A percentile compares a stretch with the other conserved stretches of the same genome.
phyloP scores from a whole-genome alignment of 2,888 invertebrate genomes.

The Tipula confusa region DNA sequence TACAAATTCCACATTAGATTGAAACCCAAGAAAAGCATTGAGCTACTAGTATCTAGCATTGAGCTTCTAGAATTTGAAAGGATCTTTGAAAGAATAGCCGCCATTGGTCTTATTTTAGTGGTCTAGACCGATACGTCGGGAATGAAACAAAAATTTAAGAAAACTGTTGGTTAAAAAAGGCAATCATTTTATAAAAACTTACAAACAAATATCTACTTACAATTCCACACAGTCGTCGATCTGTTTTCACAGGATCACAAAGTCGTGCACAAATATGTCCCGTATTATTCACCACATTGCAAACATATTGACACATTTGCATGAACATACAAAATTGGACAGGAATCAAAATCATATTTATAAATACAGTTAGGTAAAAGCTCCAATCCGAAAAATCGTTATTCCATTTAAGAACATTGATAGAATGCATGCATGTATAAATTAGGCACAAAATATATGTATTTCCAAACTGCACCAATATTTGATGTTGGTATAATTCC shows the following conservation, averaged over 20 bases:
- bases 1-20: too few relatives aligned
- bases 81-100: too few relatives aligned
- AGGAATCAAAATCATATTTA: background rate
- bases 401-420: background rate
- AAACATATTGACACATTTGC: background rate
- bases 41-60: too few relatives aligned
- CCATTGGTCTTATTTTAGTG: too few relatives aligned
- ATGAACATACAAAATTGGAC: background rate
- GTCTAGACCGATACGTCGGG: too few relatives aligned
- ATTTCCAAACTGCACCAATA: background rate
- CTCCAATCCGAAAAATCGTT: background rate
- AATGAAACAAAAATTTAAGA: too few relatives aligned
- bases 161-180: too few relatives aligned
- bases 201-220: too few relatives aligned
- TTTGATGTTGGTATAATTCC: background rate
- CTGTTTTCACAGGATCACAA: background rate
- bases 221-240: background rate
- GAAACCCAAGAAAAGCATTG: too few relatives aligned
- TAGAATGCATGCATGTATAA: background rate
- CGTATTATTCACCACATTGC: background rate
- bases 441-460: background rate
- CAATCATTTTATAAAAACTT: too few relatives aligned
- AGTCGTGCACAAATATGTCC: background rate
- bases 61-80: too few relatives aligned
- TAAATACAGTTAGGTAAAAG: background rate